Evolutionary conservation across 2,888 invertebrate species (phyloP).

Genomic region (Tiliacea aurago): DNA sequence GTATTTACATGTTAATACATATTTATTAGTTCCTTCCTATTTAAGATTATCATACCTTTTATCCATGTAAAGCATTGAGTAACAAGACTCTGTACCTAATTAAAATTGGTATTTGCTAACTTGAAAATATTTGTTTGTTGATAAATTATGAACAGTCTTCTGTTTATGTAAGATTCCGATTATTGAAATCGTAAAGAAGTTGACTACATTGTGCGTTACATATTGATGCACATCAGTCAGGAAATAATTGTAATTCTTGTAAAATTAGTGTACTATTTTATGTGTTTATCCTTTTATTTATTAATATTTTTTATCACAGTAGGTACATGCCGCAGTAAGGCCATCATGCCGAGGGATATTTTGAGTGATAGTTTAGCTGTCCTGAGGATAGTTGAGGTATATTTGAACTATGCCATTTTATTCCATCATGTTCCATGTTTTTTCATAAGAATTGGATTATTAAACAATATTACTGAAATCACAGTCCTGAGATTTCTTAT

Average conservation of each 20-base stretch:
- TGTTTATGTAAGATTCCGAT: constrained; percentile 19
- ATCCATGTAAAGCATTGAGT: not conserved
- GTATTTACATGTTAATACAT: constrained; percentile 14
- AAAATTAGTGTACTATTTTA: not conserved
- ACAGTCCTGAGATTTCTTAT: not conserved
- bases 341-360: constrained; percentile 92
- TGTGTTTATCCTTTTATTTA: constrained; percentile 32
- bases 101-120: constrained; percentile 15
- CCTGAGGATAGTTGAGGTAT: constrained; percentile 91
- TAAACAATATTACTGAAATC: not conserved
- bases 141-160: constrained; percentile 14
- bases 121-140: constrained; percentile 40
- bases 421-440: not conserved
- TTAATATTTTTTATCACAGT: constrained; percentile 54
- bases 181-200: constrained; percentile 18
- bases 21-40: not conserved
- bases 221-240: not conserved
- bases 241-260: not conserved
- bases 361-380: constrained; percentile 92
- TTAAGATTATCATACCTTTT: not conserved
- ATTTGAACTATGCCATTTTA: constrained; percentile 16
- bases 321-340: constrained; percentile 62
- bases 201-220: constrained; percentile 6
- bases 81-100: not conserved
- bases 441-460: too few species aligned